Percentiles rank a stretch among this genome's conserved stretches.
Evolutionary conservation across 2,797 vertebrate genomes (phyloP).

Genomic region (Pyrocephalus nanus): DNA sequence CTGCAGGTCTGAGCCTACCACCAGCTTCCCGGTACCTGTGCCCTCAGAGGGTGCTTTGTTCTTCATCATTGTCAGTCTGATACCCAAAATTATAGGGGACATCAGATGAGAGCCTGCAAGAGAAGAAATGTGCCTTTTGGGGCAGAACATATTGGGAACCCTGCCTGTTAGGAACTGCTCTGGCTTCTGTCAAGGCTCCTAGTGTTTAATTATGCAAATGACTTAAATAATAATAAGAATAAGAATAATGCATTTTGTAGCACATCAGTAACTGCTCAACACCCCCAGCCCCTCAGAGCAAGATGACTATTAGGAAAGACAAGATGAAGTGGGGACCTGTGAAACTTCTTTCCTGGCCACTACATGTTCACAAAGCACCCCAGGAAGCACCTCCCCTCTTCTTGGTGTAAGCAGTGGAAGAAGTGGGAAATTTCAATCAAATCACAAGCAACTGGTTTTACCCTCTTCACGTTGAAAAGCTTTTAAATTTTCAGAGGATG

Average conservation of each 20-base stretch:
- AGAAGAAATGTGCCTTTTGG: not conserved
- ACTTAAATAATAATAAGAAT: not conserved
- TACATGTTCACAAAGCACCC: rapidly evolving
- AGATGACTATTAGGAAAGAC: rapidly evolving
- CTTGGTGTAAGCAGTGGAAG: not conserved
- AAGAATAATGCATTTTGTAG: not conserved
- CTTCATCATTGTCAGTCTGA: rapidly evolving
- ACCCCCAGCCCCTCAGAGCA: rapidly evolving
- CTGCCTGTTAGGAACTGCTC: not conserved
- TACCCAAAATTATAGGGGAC: rapidly evolving
- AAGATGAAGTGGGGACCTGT: not conserved
- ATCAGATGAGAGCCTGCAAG: rapidly evolving
- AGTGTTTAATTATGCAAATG: not conserved
- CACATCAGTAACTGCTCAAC: not conserved
- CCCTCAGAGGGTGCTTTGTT: not conserved
- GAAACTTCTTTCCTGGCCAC: not conserved
- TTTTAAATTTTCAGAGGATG: not conserved
- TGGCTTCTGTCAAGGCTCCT: not conserved
- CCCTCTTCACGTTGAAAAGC: not conserved
- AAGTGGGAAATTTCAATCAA: not conserved
- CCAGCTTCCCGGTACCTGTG: not conserved
- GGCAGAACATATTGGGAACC: not conserved
- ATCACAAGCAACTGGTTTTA: not conserved
- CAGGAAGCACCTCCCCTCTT: rapidly evolving
- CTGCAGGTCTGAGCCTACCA: not conserved